Conservation (phyloP, 2,797 vertebrate genomes). For the Neoniphon sammara region DNA sequence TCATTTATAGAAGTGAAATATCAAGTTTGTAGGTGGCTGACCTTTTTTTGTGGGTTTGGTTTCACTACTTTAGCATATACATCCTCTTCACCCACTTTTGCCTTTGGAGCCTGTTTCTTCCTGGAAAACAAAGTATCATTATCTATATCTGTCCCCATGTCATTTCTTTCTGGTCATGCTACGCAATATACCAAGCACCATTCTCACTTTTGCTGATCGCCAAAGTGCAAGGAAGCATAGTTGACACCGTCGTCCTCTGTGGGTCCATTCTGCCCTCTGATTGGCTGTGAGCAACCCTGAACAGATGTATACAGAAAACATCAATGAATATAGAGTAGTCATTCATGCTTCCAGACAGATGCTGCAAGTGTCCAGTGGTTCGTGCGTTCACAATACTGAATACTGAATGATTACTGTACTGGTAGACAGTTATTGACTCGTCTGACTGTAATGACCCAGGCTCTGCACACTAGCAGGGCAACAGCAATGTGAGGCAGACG, state of each 20-base stretch:
- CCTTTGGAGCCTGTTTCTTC: background rate
- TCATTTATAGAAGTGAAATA: no score
- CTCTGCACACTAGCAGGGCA: background rate
- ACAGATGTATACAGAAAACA: slow-evolving; percentile 39
- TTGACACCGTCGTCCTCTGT: slow-evolving; percentile 33
- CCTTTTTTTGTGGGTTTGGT: slow-evolving; percentile 19
- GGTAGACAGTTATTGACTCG: slow-evolving; percentile 11
- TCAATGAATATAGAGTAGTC: slow-evolving; percentile 15
- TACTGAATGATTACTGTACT: slow-evolving; percentile 25
- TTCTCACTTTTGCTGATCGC: slow-evolving; percentile 53
- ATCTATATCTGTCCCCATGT: background rate
- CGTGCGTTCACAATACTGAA: slow-evolving; percentile 11
- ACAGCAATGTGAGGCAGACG: no score
- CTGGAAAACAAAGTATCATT: slow-evolving; percentile 32
- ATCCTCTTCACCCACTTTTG: background rate
- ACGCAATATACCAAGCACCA: background rate
- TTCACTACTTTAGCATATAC: slow-evolving; percentile 54
- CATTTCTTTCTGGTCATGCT: background rate
- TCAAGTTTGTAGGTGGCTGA: slow-evolving; percentile 24
- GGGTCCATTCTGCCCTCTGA: slow-evolving; percentile 13
- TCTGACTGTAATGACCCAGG: background rate
- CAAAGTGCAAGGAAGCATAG: slow-evolving; percentile 62
- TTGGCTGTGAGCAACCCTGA: slow-evolving; percentile 38
- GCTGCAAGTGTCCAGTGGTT: slow-evolving; percentile 21
- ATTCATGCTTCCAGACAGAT: slow-evolving; percentile 43